Percentiles rank a stretch among this genome's conserved stretches.
These are phyloP conservation scores for Columba livia DNA, from an alignment of 2,113 vertebrate species.

Conservation along the genomic window DNA sequence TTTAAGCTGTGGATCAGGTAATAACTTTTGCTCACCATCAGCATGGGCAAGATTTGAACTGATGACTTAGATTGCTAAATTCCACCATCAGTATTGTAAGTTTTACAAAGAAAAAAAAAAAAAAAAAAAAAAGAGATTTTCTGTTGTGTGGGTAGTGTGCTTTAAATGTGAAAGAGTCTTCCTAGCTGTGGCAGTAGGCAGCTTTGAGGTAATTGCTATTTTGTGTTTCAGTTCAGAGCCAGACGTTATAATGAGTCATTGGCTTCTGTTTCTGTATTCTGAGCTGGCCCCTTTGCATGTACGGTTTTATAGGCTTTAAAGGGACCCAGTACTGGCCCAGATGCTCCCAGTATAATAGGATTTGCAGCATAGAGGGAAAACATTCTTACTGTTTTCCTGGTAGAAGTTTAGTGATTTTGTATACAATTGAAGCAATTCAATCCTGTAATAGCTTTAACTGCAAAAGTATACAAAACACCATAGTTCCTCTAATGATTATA, in stretches of 20 bases:
- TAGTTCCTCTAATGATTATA: background rate
- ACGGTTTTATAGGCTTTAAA: constrained; percentile 17
- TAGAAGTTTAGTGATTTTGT: background rate
- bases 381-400: background rate
- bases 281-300: background rate
- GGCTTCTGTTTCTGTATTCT: constrained; percentile 16
- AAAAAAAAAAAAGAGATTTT: background rate
- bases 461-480: background rate
- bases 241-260: background rate
- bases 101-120: background rate
- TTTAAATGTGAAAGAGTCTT: background rate
- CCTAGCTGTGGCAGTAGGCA: constrained; percentile 11
- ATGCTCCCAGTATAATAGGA: background rate
- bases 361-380: background rate
- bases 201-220: constrained; percentile 52
- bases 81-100: background rate
- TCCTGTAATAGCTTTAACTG: background rate
- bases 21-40: constrained; percentile 8
- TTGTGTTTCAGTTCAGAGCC: constrained; percentile 48
- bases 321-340: background rate
- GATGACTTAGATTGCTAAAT: background rate
- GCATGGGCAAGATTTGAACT: background rate
- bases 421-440: background rate
- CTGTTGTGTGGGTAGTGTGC: background rate
- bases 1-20: constrained; percentile 13